A percentile compares a stretch with the other conserved stretches of the same genome.
phyloP scores from a whole-genome alignment of 1,140 invertebrate genomes.

The Magallana ariakensis region DNA sequence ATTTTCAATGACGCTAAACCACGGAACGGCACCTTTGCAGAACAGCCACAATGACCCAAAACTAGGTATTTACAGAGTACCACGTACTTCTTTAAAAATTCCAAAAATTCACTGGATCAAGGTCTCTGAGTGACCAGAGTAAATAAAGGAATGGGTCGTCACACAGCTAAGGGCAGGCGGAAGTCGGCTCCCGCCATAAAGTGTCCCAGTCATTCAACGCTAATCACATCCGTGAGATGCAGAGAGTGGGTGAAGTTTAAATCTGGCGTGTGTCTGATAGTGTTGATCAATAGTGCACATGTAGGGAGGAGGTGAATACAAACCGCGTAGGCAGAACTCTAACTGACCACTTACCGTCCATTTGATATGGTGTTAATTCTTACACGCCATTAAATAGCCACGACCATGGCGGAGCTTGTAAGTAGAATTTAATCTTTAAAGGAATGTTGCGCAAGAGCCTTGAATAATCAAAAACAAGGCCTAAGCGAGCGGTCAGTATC shows the following conservation, averaged over 20 bases:
- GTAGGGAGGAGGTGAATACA: too few relatives aligned
- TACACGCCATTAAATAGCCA: conserved; percentile 32
- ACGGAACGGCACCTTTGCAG: too few relatives aligned
- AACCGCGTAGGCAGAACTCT: too few relatives aligned
- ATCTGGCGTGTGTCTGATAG: not conserved
- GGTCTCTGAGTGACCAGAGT: conserved; percentile 3
- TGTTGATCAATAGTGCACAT: too few relatives aligned
- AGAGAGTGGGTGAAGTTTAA: not conserved
- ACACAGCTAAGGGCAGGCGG: not conserved
- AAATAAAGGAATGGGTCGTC: not conserved
- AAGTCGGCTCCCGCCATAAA: not conserved
- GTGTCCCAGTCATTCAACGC: not conserved
- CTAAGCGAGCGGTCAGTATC: conserved; percentile 29
- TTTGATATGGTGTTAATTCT: not conserved
- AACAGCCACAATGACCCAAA: too few relatives aligned
- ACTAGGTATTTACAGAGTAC: too few relatives aligned
- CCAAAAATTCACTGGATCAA: not conserved
- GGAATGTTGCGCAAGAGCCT: conserved; percentile 25
- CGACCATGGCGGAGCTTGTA: not conserved
- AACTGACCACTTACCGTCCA: not conserved
- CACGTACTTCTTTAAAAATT: too few relatives aligned
- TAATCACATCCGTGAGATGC: conserved; percentile 20
- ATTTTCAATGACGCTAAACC: too few relatives aligned
- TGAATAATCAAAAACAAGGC: conserved; percentile 18
- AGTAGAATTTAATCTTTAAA: conserved; percentile 39